phyloP scores from a whole-genome alignment of 2,797 vertebrate genomes.

The Macrochelys suwanniensis region DNA sequence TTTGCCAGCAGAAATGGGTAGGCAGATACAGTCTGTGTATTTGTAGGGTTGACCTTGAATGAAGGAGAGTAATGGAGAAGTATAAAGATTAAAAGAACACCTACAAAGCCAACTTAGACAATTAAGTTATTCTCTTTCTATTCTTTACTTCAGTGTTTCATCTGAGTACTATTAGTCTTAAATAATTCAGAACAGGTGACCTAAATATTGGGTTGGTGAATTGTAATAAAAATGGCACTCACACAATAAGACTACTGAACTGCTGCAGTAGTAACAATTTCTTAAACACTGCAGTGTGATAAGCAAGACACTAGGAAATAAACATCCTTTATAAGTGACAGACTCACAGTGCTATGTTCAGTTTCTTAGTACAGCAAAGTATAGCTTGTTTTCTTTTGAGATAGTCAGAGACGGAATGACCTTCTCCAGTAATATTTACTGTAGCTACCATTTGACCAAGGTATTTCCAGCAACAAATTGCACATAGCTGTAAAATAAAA shows the following conservation, averaged over 20 bases:
- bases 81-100: slow-evolving; percentile 38
- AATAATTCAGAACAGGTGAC: slow-evolving; percentile 29
- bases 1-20: slow-evolving; percentile 12
- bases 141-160: slow-evolving; percentile 38
- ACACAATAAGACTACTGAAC: slow-evolving; percentile 32
- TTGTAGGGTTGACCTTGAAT: slow-evolving; percentile 27
- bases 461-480: slow-evolving; percentile 50
- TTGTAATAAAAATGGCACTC: slow-evolving; percentile 6
- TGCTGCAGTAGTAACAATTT: slow-evolving; percentile 8
- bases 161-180: slow-evolving; percentile 30
- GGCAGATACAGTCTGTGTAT: background rate
- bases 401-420: slow-evolving; percentile 32
- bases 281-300: slow-evolving; percentile 18
- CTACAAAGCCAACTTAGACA: background rate
- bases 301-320: slow-evolving; percentile 46
- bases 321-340: slow-evolving; percentile 28
- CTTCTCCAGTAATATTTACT: slow-evolving; percentile 20
- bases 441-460: slow-evolving; percentile 38
- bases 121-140: background rate
- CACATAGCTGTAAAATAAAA: background rate
- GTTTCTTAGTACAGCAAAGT: slow-evolving; percentile 53
- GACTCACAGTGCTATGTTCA: slow-evolving; percentile 19
- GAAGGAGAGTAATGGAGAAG: background rate
- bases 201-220: slow-evolving; percentile 39
- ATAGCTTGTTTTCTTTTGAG: slow-evolving; percentile 29